These are phyloP conservation scores for Yponomeuta malinellus DNA, from an alignment of 2,888 invertebrate genomes.

Conservation along the genomic window DNA sequence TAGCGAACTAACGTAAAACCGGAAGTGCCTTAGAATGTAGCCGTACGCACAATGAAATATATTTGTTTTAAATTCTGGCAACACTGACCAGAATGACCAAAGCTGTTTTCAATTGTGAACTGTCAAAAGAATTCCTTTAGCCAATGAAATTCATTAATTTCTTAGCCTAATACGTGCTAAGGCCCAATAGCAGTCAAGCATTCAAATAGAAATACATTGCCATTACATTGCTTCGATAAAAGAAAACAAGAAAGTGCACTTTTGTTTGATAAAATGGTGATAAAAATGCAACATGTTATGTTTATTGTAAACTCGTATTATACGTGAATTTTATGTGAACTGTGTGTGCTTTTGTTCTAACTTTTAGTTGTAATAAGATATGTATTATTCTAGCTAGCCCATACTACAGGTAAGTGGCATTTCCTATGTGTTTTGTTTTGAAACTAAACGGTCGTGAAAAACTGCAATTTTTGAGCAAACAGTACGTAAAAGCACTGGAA, in stretches of 20 bases:
- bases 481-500: neutral
- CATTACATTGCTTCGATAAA: slow-evolving; percentile 7
- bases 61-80: neutral
- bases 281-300: neutral
- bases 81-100: neutral
- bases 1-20: neutral
- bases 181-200: neutral
- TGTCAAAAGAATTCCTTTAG: neutral
- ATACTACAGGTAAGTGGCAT: slow-evolving; percentile 24
- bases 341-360: neutral
- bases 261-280: slow-evolving; percentile 4
- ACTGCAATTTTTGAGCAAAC: neutral
- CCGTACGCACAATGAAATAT: neutral
- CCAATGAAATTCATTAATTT: neutral
- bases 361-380: neutral
- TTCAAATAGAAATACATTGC: slow-evolving; percentile 12
- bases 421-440: slow-evolving; percentile 19
- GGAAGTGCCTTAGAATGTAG: neutral
- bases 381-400: neutral
- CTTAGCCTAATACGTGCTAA: neutral
- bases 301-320: neutral
- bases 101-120: neutral
- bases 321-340: neutral
- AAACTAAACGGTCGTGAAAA: neutral
- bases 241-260: slow-evolving; percentile 6